Base-by-base conservation (phyloP, 1,140 invertebrate species). In the Ceratina calcarata region DNA sequence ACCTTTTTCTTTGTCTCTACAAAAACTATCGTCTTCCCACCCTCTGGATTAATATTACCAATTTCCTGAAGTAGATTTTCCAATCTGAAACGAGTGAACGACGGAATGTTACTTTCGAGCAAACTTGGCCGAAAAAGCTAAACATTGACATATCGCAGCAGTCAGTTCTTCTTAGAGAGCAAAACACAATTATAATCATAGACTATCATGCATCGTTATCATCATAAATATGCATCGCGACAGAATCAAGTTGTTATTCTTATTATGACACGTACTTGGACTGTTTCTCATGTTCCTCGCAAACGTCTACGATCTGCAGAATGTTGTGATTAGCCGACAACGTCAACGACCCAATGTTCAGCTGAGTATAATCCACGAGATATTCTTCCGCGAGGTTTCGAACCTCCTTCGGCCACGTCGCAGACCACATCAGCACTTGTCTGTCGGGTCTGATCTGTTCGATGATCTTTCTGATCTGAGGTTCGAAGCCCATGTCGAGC, bases 401-500 rank as follows among this genome's bases (percentile, higher is more conserved):
- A 0, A 99, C 98, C 94, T 99, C 99, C 91, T 99, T 99, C 0
- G 99, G 99, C 99, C 99, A 99, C 0, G 99, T 99, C 0, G 99
- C 99, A 62, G 98, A 99, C 98, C 98, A 99, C 99, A 99, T 99
- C 1, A 96, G 90, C 0, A 96, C 96, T 92, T 96, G 94, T 60
- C 95, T 90, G 87, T 97, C 96, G 1, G 96, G 96, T 81, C 96
- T 93, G 60, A 99, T 98, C 94, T 99, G 98, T 90, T 98, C 96
- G 86, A 99, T 96, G 82, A 99, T 99, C 93, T 99, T 99, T 82
- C 98, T 94, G 79, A 99, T 99, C 93, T 99, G 99, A 0, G 98
- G 98, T 91, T 99, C 99, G 93, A 99, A 99, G 81, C 99, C 99
- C 99, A 99, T 99, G 90, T 99, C 99, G 70, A 99, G 94, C 98